Conservation (phyloP, 2,888 invertebrate genomes). For the Aplocera efformata region DNA sequence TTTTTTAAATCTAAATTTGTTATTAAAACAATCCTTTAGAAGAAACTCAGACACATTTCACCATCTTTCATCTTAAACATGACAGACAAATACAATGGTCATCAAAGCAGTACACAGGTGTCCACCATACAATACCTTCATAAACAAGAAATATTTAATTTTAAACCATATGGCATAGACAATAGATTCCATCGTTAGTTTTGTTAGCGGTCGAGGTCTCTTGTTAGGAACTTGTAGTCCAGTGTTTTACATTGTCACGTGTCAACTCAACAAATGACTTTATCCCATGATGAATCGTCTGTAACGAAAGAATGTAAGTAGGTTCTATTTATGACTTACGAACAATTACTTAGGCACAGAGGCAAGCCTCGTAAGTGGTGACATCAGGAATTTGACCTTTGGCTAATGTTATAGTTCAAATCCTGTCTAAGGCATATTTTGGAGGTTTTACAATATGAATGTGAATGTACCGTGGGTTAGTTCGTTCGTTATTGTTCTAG, state of each 20-base stretch:
- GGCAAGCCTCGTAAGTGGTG: slow-evolving; percentile 16
- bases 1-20: too few species aligned
- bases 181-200: slow-evolving; percentile 9
- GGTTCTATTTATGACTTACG: neutral
- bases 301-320: slow-evolving; percentile 21
- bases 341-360: slow-evolving; percentile 10
- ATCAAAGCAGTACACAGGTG: slow-evolving; percentile 25
- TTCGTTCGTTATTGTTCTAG: too few species aligned
- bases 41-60: slow-evolving; percentile 7
- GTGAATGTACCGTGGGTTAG: slow-evolving; percentile 1
- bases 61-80: slow-evolving; percentile 13
- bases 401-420: slow-evolving; percentile 27
- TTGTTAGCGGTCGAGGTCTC: slow-evolving; percentile 1
- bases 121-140: slow-evolving; percentile 10
- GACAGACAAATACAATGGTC: slow-evolving; percentile 21
- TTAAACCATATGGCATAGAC: slow-evolving; percentile 9
- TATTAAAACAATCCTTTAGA: neutral
- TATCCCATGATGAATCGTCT: slow-evolving; percentile 25
- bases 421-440: slow-evolving; percentile 16
- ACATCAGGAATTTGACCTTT: slow-evolving; percentile 31
- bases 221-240: slow-evolving; percentile 22
- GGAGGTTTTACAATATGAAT: slow-evolving; percentile 13
- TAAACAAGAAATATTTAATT: slow-evolving; percentile 1
- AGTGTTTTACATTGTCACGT: slow-evolving; percentile 26
- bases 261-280: slow-evolving; percentile 29